These are phyloP conservation scores for Drosophila lacteicornis DNA, from an alignment of 1,140 invertebrate species.

Conservation along the genomic window DNA sequence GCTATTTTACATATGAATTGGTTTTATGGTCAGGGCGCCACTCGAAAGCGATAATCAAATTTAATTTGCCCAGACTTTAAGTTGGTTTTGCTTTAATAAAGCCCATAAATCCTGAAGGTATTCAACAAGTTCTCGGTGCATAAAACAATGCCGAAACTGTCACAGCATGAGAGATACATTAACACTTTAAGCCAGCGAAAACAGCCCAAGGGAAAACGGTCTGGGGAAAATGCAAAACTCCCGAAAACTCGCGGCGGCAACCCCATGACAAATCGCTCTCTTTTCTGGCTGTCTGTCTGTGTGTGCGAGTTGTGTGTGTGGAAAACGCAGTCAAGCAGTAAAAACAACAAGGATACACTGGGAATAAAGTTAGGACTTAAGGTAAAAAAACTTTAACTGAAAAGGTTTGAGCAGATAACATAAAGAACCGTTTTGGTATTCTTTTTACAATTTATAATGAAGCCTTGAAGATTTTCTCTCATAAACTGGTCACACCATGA, in stretches of 20 bases:
- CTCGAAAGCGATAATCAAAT: conserved; percentile 20
- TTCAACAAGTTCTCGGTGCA: conserved; percentile 66
- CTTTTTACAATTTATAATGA: too few relatives aligned
- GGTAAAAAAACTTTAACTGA: accelerated
- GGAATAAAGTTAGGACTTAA: neutral
- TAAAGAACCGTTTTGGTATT: too few relatives aligned
- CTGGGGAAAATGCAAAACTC: conserved; percentile 46
- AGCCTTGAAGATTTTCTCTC: neutral
- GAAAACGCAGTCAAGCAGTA: conserved; percentile 63
- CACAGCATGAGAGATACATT: conserved; percentile 51
- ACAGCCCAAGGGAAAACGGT: conserved; percentile 31
- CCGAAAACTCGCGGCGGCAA: conserved; percentile 50
- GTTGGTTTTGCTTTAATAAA: conserved; percentile 2
- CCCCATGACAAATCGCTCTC: conserved; percentile 63
- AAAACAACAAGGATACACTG: conserved; percentile 35
- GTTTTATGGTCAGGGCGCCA: conserved; percentile 9
- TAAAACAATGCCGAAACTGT: conserved; percentile 49
- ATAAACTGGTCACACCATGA: neutral
- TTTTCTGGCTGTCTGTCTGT: conserved; percentile 22
- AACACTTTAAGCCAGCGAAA: conserved; percentile 60
- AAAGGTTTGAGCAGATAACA: too few relatives aligned
- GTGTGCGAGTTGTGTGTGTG: conserved; percentile 33
- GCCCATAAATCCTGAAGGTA: conserved; percentile 40
- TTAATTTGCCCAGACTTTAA: conserved; percentile 29
- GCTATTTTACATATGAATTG: conserved; percentile 42